These are phyloP conservation scores for Prenolepis imparis DNA, from an alignment of 2,888 invertebrate species.

Conservation along the genomic window DNA sequence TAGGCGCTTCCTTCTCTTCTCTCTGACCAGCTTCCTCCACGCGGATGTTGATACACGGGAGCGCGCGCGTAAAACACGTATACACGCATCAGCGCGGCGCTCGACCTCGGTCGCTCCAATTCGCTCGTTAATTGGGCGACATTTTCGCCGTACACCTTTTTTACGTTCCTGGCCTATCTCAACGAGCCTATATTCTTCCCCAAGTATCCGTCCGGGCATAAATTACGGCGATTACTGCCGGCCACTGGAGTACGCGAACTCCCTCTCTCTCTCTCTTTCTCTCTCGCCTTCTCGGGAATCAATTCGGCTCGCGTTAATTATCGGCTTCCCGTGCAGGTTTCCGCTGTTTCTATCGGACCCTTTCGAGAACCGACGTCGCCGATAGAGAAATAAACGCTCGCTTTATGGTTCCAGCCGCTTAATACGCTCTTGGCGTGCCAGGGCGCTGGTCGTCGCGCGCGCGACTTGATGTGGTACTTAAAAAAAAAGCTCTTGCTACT, in stretches of 20 bases:
- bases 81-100: slow-evolving; percentile 61
- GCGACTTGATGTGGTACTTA: slow-evolving; percentile 51
- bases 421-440: slow-evolving; percentile 69
- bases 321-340: slow-evolving; percentile 80
- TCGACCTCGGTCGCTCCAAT: slow-evolving; percentile 81
- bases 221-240: slow-evolving; percentile 83
- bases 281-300: slow-evolving; percentile 55
- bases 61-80: slow-evolving; percentile 43
- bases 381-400: slow-evolving; percentile 77
- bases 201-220: slow-evolving; percentile 75
- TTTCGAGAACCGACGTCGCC: slow-evolving; percentile 71
- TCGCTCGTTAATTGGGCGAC: slow-evolving; percentile 84
- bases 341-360: slow-evolving; percentile 71
- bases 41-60: slow-evolving; percentile 51
- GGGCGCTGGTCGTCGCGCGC: slow-evolving; percentile 61
- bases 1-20: slow-evolving; percentile 61
- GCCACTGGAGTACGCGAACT: slow-evolving; percentile 60
- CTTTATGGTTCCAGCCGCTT: slow-evolving; percentile 69
- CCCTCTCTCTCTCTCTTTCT: neutral
- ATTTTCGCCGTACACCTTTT: slow-evolving; percentile 80
- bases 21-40: slow-evolving; percentile 37
- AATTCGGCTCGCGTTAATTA: slow-evolving; percentile 82
- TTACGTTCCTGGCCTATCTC: slow-evolving; percentile 77
- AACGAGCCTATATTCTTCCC: slow-evolving; percentile 80
- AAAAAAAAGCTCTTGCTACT: slow-evolving; percentile 46